Evolutionary conservation across 2,797 vertebrate genomes (phyloP).

Genomic region (Parauchenoglanis punctatus): DNA sequence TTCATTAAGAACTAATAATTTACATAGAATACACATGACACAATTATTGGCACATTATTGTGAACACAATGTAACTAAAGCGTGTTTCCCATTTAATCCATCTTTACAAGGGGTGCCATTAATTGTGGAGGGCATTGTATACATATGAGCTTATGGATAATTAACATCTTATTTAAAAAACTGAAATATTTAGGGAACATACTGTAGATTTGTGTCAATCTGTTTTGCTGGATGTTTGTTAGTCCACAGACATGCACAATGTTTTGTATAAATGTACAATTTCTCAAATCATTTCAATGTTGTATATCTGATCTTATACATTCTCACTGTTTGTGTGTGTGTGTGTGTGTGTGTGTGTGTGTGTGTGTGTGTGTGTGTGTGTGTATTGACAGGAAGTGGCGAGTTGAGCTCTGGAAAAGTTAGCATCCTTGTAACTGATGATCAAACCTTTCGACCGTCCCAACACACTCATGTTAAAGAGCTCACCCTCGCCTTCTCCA

Average conservation of each 20-base stretch:
- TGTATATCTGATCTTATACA: neutral
- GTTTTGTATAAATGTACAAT: neutral
- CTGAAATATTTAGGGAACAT: neutral
- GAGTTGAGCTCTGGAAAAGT: constrained; percentile 63
- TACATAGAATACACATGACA: no score
- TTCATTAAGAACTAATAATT: no score
- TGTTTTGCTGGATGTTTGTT: neutral
- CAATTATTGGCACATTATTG: no score
- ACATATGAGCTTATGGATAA: neutral
- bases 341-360: neutral
- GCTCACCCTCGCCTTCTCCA: constrained; percentile 60
- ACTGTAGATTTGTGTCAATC: neutral
- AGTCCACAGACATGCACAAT: neutral
- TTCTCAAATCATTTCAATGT: neutral
- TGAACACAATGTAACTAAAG: no score
- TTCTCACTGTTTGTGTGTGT: neutral
- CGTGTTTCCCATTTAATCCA: no score
- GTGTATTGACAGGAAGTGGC: constrained; percentile 57
- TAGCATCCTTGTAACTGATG: constrained; percentile 59
- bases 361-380: no score
- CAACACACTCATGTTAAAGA: constrained; percentile 60
- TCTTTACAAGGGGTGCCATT: no score
- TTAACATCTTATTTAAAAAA: neutral
- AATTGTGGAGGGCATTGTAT: no score
- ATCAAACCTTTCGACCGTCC: constrained; percentile 55